A percentile compares a stretch with the other conserved stretches of the same genome.
These are phyloP conservation scores for Micrasema longulum DNA, from an alignment of 1,140 invertebrate genomes.

Conservation along the genomic window DNA sequence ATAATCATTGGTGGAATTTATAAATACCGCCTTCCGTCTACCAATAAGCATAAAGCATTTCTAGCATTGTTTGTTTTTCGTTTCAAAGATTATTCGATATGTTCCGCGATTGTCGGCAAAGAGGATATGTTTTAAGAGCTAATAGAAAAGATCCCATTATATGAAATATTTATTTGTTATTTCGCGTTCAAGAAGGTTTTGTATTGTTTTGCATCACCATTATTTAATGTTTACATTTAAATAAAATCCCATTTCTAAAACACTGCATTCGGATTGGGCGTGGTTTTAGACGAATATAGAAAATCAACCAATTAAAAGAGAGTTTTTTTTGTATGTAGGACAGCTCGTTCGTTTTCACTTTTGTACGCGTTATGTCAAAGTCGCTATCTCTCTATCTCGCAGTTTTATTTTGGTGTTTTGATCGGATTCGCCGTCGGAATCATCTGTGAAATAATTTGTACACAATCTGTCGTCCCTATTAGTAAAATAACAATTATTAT, in stretches of 20 bases:
- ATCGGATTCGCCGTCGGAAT: neutral
- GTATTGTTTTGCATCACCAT: too few relatives aligned
- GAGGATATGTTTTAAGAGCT: neutral
- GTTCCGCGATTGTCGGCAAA: constrained; percentile 5
- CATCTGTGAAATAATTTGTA: neutral
- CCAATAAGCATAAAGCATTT: constrained; percentile 48
- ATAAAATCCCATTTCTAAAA: too few relatives aligned
- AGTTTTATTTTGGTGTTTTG: neutral
- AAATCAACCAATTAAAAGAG: constrained; percentile 43
- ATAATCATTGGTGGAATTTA: constrained; percentile 47
- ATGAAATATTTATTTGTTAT: too few relatives aligned
- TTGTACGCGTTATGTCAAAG: constrained; percentile 43
- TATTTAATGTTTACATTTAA: too few relatives aligned
- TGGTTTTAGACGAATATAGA: constrained; percentile 22
- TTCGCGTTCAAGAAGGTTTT: too few relatives aligned
- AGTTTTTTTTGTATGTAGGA: constrained; percentile 42
- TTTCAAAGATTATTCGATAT: neutral
- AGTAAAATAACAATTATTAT: constrained; percentile 6
- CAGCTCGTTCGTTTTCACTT: constrained; percentile 40
- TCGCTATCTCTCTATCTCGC: neutral
- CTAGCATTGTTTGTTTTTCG: constrained; percentile 42
- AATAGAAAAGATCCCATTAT: too few relatives aligned
- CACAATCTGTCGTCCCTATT: neutral
- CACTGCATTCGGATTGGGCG: constrained; percentile 29
- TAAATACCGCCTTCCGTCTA: constrained; percentile 46